Conservation (phyloP, 2,888 invertebrate species). For the Habroteleia sp. region DNA sequence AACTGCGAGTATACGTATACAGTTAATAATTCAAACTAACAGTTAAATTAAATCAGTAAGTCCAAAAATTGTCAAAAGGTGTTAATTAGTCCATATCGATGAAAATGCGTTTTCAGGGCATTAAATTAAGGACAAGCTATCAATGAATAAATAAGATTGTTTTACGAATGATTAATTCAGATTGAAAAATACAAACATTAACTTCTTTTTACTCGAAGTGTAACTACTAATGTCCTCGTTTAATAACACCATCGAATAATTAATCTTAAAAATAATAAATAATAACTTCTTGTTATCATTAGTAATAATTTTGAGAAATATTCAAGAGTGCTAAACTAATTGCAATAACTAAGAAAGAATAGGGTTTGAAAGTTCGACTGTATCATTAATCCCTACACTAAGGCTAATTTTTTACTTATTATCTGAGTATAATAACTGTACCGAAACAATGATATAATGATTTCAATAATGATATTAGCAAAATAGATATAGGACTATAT, state of each 20-base stretch:
- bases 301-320: too few relatives aligned
- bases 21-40: slow-evolving; percentile 19
- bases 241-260: slow-evolving; percentile 2
- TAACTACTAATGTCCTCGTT: slow-evolving; percentile 1
- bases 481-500: too few relatives aligned
- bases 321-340: too few relatives aligned
- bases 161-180: too few relatives aligned
- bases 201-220: slow-evolving; percentile 4
- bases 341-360: too few relatives aligned
- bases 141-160: too few relatives aligned
- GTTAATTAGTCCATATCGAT: slow-evolving; percentile 37
- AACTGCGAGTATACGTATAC: slow-evolving; percentile 20
- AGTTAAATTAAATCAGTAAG: slow-evolving; percentile 18
- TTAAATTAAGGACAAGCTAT: too few relatives aligned
- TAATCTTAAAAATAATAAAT: slow-evolving; percentile 5
- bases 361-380: slow-evolving; percentile 8
- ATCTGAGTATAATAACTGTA: slow-evolving; percentile 12
- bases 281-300: too few relatives aligned
- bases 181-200: background rate
- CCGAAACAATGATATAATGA: slow-evolving; percentile 9
- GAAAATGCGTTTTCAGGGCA: slow-evolving; percentile 20
- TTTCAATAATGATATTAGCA: slow-evolving; percentile 12
- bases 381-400: slow-evolving; percentile 10
- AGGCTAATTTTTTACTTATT: slow-evolving; percentile 12
- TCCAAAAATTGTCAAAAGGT: slow-evolving; percentile 22